Evolutionary conservation across 2,888 invertebrate species (phyloP).

Genomic region (Drosophila austrosaltans): DNA sequence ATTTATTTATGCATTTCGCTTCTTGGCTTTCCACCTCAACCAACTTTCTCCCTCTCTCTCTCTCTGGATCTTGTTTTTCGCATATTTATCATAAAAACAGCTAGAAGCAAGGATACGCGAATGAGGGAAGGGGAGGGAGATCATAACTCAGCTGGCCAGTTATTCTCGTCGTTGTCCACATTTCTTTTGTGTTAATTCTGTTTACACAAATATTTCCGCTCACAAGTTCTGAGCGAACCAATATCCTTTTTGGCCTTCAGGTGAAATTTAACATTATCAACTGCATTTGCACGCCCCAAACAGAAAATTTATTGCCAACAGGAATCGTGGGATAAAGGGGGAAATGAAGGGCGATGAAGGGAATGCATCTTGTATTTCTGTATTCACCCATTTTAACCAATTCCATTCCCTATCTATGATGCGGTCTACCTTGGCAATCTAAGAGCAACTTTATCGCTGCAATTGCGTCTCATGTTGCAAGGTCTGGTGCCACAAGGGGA

Average conservation of each 20-base stretch:
- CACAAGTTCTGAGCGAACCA: conserved; percentile 47
- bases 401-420: conserved; percentile 6
- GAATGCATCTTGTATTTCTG: no score
- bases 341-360: not conserved
- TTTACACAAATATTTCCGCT: conserved; percentile 51
- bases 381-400: not conserved
- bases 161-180: not conserved
- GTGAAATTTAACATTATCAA: conserved; percentile 54
- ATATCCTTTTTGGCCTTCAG: conserved; percentile 66
- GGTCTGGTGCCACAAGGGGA: not conserved
- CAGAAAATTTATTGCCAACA: conserved; percentile 57
- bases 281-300: conserved; percentile 28
- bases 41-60: not conserved
- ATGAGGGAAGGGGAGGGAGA: not conserved
- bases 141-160: not conserved
- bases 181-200: conserved; percentile 37
- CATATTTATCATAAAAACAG: conserved; percentile 40
- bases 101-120: not conserved
- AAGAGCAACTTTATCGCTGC: conserved; percentile 61
- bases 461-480: conserved; percentile 63
- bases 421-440: conserved; percentile 40
- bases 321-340: not conserved
- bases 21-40: not conserved
- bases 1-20: conserved; percentile 50
- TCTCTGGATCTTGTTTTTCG: conserved; percentile 11